Evolutionary conservation across 2,888 invertebrate genomes (phyloP).

Genomic region (Schizotus pectinicornis): DNA sequence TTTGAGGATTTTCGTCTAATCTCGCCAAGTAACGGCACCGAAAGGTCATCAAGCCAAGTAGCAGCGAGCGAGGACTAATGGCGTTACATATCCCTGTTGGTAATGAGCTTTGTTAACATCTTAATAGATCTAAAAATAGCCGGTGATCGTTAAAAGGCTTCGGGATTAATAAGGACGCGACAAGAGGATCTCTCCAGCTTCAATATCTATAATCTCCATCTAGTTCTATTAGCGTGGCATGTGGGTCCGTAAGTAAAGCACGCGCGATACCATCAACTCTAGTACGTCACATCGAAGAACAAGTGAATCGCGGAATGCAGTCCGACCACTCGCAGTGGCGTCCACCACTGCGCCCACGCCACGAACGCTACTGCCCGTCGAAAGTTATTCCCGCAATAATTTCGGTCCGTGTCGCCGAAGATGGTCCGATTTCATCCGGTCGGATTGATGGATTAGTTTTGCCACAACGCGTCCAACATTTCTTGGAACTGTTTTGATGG

Average conservation of each 20-base stretch:
- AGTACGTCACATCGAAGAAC: conserved; percentile 46
- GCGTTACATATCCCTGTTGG: too few relatives aligned
- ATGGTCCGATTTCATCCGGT: background rate
- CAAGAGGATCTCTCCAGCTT: conserved; percentile 20
- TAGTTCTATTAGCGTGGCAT: conserved; percentile 46
- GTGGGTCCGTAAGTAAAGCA: conserved; percentile 46
- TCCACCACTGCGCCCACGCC: conserved; percentile 42
- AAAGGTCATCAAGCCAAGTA: too few relatives aligned
- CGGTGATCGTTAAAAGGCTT: background rate
- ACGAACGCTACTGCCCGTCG: conserved; percentile 15
- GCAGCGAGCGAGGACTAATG: too few relatives aligned
- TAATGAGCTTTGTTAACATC: background rate
- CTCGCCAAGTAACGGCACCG: too few relatives aligned
- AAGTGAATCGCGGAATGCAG: conserved; percentile 53
- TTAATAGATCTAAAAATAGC: conserved; percentile 24
- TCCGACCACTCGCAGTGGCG: conserved; percentile 48
- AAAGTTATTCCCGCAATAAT: background rate
- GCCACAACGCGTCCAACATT: too few relatives aligned
- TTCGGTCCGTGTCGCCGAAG: background rate
- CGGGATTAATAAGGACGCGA: conserved; percentile 17
- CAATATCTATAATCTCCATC: conserved; percentile 40
- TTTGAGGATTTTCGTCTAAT: too few relatives aligned
- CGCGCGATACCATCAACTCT: conserved; percentile 41
- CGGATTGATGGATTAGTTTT: conserved; percentile 10
- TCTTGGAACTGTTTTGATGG: too few relatives aligned